Base-by-base conservation (phyloP, 2,888 invertebrate species). In the Macropis europaea region DNA sequence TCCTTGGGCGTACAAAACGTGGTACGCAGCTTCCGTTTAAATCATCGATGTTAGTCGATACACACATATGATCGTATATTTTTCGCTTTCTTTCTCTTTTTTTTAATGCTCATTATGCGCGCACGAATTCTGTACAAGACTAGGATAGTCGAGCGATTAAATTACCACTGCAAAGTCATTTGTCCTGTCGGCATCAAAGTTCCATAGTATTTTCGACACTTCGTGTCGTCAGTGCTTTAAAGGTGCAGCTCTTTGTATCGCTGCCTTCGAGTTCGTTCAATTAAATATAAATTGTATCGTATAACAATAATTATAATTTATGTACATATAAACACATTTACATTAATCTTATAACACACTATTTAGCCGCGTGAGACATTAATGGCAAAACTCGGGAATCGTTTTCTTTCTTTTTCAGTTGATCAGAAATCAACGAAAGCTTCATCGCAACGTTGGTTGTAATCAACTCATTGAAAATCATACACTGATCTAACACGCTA, bases 241-340 rank as follows among this genome's bases (percentile, higher is more conserved):
- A 42, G 56, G 36, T 59, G 43, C 61, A 43, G 34, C 32, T 42
- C 40, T 15, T 54, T 47, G 43, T 43, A 26, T 26, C 50, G 75
- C 62, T 28, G 52, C 64, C 54, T 54, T 62, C 56, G 54, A 66
- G 45, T 47, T 74, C 56, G 26, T 63, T 50, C 68, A 72, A 79
- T 78, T 82, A 77, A 79, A 81, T 81, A 81, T 75, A 75, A 63
- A 70, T 72, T 70, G 61, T 77, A 72, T 79, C 48, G 61, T 76
- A 45, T 83, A 88, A 88, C 85, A 84, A 84, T 86, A 84, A 88
- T 85, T 82, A 85, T 85, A 86, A 87, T 86, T 84, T 89, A 89
- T 89, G 85, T 89, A 89, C 87, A 88, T 88, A 89, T 89, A 86
- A 88, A 89, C 89, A 89, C 87, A 88, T 89, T 85, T 88, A 88